Base-by-base conservation (phyloP, 2,888 invertebrate species). In the Philaethria dido region DNA sequence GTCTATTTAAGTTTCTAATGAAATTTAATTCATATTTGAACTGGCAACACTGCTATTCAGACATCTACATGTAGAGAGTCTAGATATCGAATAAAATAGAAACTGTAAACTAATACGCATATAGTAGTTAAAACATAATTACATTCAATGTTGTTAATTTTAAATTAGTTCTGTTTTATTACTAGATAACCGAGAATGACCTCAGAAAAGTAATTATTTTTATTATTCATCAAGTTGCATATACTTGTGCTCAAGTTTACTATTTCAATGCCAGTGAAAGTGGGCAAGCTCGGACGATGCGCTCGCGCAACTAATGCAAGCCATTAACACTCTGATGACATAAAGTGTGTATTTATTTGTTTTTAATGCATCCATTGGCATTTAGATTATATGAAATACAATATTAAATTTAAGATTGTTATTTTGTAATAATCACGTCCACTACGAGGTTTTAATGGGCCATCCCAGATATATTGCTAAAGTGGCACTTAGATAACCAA, bases 231-330 rank as follows among this genome's bases (percentile, higher is more conserved):
- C 39, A 59, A 60, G 42, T 57, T 65, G 59, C 59, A 65, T 57
- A 42, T 50, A 50, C 29, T 18, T 33, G 47, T 62, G 67, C 61
- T 68, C 70, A 70, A 71, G 69, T 69, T 73, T 69, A 70, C 71
- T 72, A 71, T 73, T 79, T 81, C 83, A 83, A 82, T 82, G 83
- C 79, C 84, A 85, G 88, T 84, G 88, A 90, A 89, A 89, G 89
- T 87, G 80, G 78, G 75, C 75, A 64, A 69, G 66, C 69, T 50
- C 68, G 57, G 52, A 39, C 69, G 70, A 66, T 59, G 75, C 74
- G 76, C 74, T 73, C 76, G 77, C 75, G 78, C 68, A 68, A 65
- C 66, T 64, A 66, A 66, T 64, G 63, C 67, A 60, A 68, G 59
- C 59, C 59, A 68, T 59, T 60, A 64, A 59, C 44, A 42, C 63